phyloP scores from a whole-genome alignment of 1,140 invertebrate species.

The Triops longicaudatus region DNA sequence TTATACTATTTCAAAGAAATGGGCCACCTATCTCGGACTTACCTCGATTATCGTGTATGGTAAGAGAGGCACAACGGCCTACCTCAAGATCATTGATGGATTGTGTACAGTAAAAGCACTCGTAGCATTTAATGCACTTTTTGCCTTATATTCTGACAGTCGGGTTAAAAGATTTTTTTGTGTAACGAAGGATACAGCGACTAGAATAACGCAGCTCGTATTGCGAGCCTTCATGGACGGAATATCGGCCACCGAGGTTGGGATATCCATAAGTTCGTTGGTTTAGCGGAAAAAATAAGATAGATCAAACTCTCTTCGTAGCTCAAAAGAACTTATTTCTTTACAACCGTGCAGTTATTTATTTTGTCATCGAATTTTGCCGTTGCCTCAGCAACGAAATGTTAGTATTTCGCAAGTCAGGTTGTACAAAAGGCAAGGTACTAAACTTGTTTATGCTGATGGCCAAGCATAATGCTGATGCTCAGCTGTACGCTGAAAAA shows the following conservation, averaged over 20 bases:
- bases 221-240: background rate
- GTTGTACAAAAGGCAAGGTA: background rate
- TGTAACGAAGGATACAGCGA: background rate
- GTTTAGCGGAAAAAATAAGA: slow-evolving; percentile 4
- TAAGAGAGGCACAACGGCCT: background rate
- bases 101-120: slow-evolving; percentile 1
- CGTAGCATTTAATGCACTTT: background rate
- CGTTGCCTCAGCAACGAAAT: slow-evolving; percentile 5
- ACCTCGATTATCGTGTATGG: background rate
- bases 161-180: background rate
- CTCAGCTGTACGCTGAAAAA: background rate
- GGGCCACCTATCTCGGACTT: background rate
- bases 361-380: background rate
- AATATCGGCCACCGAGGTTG: background rate
- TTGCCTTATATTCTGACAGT: background rate
- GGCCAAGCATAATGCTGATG: background rate
- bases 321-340: background rate
- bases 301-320: background rate
- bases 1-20: background rate
- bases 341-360: background rate
- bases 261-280: background rate
- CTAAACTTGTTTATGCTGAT: slow-evolving; percentile 1
- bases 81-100: background rate
- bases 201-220: background rate
- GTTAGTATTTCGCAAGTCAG: background rate